Percentiles rank a stretch among this genome's conserved stretches.
Evolutionary conservation across 2,797 vertebrate genomes (phyloP).

Genomic region (Sebastolobus altivelis): DNA sequence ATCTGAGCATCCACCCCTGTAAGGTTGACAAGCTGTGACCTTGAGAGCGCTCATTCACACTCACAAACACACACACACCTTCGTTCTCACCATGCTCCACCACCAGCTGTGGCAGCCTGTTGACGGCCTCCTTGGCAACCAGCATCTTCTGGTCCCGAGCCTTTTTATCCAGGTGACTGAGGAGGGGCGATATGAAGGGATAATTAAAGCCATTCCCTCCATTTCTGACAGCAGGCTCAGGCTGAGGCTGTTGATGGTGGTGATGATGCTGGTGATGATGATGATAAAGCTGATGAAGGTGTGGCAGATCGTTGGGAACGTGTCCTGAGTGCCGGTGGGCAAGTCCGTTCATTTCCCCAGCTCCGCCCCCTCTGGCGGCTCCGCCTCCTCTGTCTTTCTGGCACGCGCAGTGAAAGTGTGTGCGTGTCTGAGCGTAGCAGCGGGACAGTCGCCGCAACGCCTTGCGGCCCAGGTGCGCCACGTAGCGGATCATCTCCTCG

Average conservation of each 20-base stretch:
- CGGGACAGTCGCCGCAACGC: slow-evolving; percentile 86
- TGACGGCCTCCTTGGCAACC: slow-evolving; percentile 79
- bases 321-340: slow-evolving; percentile 78
- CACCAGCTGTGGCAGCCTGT: slow-evolving; percentile 88
- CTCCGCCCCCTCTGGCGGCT: slow-evolving; percentile 70
- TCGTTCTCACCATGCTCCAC: slow-evolving; percentile 89
- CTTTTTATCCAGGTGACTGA: slow-evolving; percentile 57
- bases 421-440: slow-evolving; percentile 55
- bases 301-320: slow-evolving; percentile 81
- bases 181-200: slow-evolving; percentile 91
- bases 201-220: slow-evolving; percentile 89
- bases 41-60: background rate
- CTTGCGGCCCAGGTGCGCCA: slow-evolving; percentile 93
- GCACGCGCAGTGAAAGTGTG: slow-evolving; percentile 46
- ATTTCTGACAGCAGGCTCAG: slow-evolving; percentile 67
- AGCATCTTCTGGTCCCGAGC: slow-evolving; percentile 78
- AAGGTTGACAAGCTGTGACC: slow-evolving; percentile 8
- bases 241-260: slow-evolving; percentile 88
- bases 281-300: slow-evolving; percentile 91
- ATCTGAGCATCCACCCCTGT: background rate
- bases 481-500: slow-evolving; percentile 95
- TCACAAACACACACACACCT: background rate
- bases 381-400: slow-evolving; percentile 74
- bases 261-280: slow-evolving; percentile 89
- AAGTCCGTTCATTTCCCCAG: slow-evolving; percentile 78